Conservation (phyloP, 2,797 vertebrate genomes). For the Pelochelys cantorii region DNA sequence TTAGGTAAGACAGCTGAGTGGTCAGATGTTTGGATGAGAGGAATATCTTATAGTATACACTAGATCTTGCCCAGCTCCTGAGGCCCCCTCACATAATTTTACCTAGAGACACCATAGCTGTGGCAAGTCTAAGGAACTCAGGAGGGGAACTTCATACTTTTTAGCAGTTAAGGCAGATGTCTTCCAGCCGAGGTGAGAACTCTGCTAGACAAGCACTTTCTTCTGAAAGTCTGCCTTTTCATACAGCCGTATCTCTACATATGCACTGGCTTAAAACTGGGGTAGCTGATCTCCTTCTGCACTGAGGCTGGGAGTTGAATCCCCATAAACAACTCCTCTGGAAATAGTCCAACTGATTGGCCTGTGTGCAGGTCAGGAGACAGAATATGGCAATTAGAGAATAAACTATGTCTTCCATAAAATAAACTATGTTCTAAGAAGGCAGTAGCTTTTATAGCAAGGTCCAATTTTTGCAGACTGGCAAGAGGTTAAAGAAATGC, state of each 20-base stretch:
- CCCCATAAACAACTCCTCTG: background rate
- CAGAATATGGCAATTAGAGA: background rate
- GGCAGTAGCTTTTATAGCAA: slow-evolving; percentile 37
- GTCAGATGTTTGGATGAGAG: background rate
- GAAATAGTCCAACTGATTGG: background rate
- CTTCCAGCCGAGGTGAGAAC: background rate
- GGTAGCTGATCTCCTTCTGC: background rate
- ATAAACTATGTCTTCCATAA: slow-evolving; percentile 54
- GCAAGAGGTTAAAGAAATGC: slow-evolving; percentile 55
- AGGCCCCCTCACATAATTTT: background rate
- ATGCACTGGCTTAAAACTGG: background rate
- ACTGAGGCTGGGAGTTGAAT: background rate
- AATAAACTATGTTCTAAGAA: slow-evolving; percentile 44
- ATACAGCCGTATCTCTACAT: accelerated
- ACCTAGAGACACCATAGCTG: background rate
- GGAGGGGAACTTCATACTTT: background rate
- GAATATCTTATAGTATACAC: background rate
- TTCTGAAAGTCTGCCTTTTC: background rate
- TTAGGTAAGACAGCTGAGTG: background rate
- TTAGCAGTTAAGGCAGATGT: background rate
- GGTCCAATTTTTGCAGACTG: slow-evolving; percentile 22
- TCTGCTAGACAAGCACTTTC: background rate
- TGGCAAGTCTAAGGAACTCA: background rate
- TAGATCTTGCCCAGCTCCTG: background rate
- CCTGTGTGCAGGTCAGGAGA: background rate